Conservation (phyloP, 2,888 invertebrate species). For the Cinara cedri region DNA sequence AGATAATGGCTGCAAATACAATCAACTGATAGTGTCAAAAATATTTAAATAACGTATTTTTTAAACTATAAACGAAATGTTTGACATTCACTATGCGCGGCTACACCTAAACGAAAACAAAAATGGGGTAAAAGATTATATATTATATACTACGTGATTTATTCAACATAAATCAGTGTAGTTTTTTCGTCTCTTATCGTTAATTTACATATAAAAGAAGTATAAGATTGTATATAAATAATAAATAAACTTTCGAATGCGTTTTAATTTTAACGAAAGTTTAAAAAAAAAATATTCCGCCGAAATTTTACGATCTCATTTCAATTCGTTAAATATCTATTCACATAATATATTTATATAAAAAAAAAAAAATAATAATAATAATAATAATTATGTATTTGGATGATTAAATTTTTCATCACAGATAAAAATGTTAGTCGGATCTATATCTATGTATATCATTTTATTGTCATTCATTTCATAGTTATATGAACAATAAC, state of each 20-base stretch:
- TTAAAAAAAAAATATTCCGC: too few relatives aligned
- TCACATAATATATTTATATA: too few relatives aligned
- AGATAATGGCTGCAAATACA: not conserved
- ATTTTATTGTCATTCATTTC: too few relatives aligned
- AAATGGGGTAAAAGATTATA: not conserved
- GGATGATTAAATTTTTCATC: too few relatives aligned
- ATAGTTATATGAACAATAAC: too few relatives aligned
- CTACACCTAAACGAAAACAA: too few relatives aligned
- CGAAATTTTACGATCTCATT: not conserved
- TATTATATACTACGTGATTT: not conserved
- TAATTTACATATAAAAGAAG: too few relatives aligned
- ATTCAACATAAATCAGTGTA: slow-evolving; percentile 1
- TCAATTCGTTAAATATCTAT: not conserved
- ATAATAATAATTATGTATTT: too few relatives aligned
- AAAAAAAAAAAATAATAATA: too few relatives aligned
- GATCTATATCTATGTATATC: too few relatives aligned
- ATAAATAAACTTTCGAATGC: slow-evolving; percentile 10
- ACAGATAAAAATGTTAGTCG: too few relatives aligned
- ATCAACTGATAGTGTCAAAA: slow-evolving; percentile 36
- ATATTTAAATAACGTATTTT: slow-evolving; percentile 7
- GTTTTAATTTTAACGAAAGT: not conserved
- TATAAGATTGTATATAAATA: not conserved
- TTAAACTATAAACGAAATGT: not conserved
- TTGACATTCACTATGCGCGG: not conserved
- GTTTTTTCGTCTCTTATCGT: not conserved